phyloP scores from a whole-genome alignment of 92 coral and sea anemone genomes.

The Parazoanthus swiftii region DNA sequence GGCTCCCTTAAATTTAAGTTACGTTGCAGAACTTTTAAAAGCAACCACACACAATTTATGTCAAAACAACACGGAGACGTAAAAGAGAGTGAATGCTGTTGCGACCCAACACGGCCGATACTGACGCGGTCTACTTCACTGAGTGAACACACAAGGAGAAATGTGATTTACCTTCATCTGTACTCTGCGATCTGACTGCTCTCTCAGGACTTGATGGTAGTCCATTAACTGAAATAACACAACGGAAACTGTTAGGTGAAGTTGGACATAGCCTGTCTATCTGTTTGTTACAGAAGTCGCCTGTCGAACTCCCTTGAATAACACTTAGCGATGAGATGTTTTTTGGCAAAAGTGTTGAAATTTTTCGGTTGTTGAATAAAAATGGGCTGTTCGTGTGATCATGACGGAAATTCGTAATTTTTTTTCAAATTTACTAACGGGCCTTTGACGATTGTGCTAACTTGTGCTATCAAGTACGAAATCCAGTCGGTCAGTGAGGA shows the following conservation, averaged over 20 bases:
- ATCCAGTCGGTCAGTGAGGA: no score
- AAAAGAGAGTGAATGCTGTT: no score
- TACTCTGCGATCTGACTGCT: conserved; percentile 28
- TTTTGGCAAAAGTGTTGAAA: not conserved
- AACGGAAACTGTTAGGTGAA: not conserved
- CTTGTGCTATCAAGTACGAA: no score
- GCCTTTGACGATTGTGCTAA: no score
- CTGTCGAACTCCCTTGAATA: not conserved
- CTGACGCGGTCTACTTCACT: not conserved
- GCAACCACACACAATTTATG: not conserved
- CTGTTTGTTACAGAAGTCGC: not conserved
- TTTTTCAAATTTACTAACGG: no score
- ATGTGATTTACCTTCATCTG: conserved; percentile 11
- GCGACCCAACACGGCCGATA: no score
- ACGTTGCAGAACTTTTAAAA: no score
- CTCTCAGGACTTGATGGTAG: conserved; percentile 13
- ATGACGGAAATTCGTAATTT: no score
- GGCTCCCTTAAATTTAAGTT: not conserved
- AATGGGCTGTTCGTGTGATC: not conserved
- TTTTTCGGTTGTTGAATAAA: not conserved
- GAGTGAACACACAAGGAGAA: not conserved
- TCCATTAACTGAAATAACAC: not conserved
- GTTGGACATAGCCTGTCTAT: not conserved
- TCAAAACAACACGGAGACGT: no score
- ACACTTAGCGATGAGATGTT: not conserved